Evolutionary conservation across 2,797 vertebrate species (phyloP).

Genomic region (Nyctibius grandis): DNA sequence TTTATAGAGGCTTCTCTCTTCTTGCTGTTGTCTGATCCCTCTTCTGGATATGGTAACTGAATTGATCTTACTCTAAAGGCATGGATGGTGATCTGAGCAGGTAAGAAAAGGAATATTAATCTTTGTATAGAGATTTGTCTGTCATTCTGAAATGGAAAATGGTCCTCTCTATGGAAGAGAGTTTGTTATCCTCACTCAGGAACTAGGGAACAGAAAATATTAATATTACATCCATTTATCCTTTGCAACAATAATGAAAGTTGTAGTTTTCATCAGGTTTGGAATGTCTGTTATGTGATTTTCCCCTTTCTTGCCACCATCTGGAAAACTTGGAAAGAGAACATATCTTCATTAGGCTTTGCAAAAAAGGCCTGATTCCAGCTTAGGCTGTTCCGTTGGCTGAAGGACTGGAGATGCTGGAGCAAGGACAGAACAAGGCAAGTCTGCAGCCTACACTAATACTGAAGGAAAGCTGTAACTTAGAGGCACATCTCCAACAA

Average conservation of each 20-base stretch:
- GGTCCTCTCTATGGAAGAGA: not conserved
- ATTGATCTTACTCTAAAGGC: not conserved
- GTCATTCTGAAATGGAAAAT: not conserved
- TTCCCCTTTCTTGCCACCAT: not conserved
- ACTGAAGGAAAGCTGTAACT: not conserved
- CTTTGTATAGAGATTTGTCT: not conserved
- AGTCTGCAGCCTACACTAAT: not conserved
- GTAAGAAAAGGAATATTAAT: not conserved
- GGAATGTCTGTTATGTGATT: not conserved
- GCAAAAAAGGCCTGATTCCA: not conserved
- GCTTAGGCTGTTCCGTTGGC: not conserved
- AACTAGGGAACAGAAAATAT: not conserved
- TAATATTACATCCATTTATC: not conserved
- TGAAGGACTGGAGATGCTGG: not conserved
- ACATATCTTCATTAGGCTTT: not conserved
- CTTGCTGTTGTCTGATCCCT: not conserved
- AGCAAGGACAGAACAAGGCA: not conserved
- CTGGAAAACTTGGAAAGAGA: not conserved
- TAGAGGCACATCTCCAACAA: not conserved
- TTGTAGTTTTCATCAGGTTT: not conserved
- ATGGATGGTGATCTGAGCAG: not conserved
- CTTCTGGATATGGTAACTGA: not conserved
- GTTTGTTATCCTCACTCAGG: not conserved
- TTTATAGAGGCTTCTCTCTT: not conserved
- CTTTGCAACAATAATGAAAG: not conserved